Percentiles rank a stretch among this genome's conserved stretches.
Evolutionary conservation across 2,888 invertebrate genomes (phyloP).

Genomic region (Cerastis leucographa): DNA sequence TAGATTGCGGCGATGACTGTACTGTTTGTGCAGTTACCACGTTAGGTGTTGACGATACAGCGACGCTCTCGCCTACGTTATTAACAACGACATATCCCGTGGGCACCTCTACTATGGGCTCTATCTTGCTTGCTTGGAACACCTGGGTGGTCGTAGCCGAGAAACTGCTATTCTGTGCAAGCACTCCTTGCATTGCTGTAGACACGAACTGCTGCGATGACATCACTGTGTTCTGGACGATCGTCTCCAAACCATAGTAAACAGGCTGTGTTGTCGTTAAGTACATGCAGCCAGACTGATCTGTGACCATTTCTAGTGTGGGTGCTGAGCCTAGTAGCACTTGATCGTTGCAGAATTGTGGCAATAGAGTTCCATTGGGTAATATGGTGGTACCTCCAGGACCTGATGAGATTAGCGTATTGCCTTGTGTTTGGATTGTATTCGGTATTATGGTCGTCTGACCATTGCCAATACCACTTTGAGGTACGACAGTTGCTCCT

Average conservation of each 20-base stretch:
- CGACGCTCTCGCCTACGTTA: slow-evolving; percentile 90
- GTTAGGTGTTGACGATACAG: slow-evolving; percentile 83
- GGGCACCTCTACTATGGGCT: slow-evolving; percentile 94
- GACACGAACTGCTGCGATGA: slow-evolving; percentile 96
- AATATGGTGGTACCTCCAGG: slow-evolving; percentile 92
- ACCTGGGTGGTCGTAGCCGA: slow-evolving; percentile 96
- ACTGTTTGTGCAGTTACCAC: slow-evolving; percentile 85
- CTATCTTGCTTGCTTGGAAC: slow-evolving; percentile 96
- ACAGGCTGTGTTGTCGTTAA: slow-evolving; percentile 93
- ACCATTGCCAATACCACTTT: slow-evolving; percentile 88
- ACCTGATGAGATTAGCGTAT: slow-evolving; percentile 87
- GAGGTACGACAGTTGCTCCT: slow-evolving; percentile 86
- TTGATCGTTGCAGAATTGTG: slow-evolving; percentile 91
- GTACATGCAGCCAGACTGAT: slow-evolving; percentile 91
- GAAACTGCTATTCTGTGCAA: slow-evolving; percentile 95
- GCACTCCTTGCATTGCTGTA: slow-evolving; percentile 94
- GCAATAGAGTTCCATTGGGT: slow-evolving; percentile 90
- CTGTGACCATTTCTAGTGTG: slow-evolving; percentile 92
- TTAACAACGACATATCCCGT: slow-evolving; percentile 93
- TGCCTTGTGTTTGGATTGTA: slow-evolving; percentile 89
- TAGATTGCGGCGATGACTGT: slow-evolving; percentile 81
- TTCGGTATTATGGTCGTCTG: slow-evolving; percentile 89
- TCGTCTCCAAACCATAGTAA: slow-evolving; percentile 96
- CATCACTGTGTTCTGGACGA: slow-evolving; percentile 97
- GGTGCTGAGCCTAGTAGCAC: slow-evolving; percentile 91